Evolutionary conservation across 2,888 invertebrate genomes (phyloP).

Genomic region (Epinotia ramella): DNA sequence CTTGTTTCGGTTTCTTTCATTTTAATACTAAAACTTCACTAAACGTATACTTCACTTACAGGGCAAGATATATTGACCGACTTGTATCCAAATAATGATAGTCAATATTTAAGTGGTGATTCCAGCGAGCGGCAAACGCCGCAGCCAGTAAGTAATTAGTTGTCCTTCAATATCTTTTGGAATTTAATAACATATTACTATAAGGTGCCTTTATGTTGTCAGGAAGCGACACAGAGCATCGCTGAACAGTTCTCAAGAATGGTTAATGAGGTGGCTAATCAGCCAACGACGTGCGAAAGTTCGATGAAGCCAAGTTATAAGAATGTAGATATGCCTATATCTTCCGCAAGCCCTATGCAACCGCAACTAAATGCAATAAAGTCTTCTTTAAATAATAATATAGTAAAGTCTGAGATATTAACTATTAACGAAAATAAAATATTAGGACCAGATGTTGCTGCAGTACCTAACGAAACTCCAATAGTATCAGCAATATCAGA

Average conservation of each 20-base stretch:
- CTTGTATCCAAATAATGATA: constrained; percentile 70
- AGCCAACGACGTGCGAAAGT: constrained; percentile 66
- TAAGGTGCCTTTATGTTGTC: constrained; percentile 41
- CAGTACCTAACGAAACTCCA: constrained; percentile 82
- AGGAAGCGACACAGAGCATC: constrained; percentile 71
- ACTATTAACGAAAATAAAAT: constrained; percentile 75
- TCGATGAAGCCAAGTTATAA: constrained; percentile 68
- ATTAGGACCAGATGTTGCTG: constrained; percentile 72
- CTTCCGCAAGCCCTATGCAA: constrained; percentile 67
- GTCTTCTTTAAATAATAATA: constrained; percentile 77
- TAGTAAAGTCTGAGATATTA: constrained; percentile 79
- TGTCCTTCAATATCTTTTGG: not conserved
- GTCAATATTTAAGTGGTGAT: constrained; percentile 74
- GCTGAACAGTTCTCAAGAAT: constrained; percentile 81
- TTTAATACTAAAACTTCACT: constrained; percentile 6
- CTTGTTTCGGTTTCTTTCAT: not conserved
- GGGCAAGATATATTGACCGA: constrained; percentile 83
- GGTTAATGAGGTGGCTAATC: constrained; percentile 77
- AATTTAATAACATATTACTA: constrained; percentile 40
- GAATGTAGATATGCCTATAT: constrained; percentile 63
- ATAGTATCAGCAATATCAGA: constrained; percentile 90
- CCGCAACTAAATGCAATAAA: constrained; percentile 74
- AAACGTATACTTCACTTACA: constrained; percentile 58
- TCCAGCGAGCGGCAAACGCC: constrained; percentile 83
- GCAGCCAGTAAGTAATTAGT: constrained; percentile 72